Conservation (phyloP, 2,113 vertebrate genomes). For the Fregata magnificens region DNA sequence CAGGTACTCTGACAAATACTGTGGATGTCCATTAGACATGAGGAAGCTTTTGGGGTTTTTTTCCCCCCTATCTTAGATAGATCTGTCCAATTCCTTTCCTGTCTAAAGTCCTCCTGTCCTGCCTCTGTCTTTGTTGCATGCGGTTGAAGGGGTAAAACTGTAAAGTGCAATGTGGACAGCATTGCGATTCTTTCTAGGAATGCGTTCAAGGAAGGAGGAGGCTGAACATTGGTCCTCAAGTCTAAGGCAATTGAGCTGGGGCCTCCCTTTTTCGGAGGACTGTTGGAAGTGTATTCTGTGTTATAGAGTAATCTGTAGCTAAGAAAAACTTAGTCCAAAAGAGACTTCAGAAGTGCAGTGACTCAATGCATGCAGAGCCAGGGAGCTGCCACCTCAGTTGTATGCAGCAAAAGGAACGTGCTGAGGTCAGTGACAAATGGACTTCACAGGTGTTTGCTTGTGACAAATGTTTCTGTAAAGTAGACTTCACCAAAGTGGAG, state of each 20-base stretch:
- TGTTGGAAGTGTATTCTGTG: fast-evolving
- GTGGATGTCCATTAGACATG: not conserved
- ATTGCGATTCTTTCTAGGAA: not conserved
- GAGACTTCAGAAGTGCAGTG: not conserved
- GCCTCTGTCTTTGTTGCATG: not conserved
- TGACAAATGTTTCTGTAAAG: not conserved
- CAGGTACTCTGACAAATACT: not conserved
- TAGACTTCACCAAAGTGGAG: not conserved
- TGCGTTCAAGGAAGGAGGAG: not conserved
- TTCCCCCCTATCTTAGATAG: fast-evolving
- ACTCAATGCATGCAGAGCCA: not conserved
- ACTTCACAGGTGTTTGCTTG: not conserved
- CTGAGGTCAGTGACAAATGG: not conserved
- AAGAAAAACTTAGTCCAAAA: not conserved
- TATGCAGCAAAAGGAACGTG: not conserved
- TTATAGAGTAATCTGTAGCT: not conserved
- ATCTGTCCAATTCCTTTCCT: not conserved
- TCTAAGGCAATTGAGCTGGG: not conserved
- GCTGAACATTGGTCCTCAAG: not conserved
- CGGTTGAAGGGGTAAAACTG: not conserved
- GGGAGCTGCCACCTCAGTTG: not conserved
- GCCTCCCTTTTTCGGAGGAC: not conserved
- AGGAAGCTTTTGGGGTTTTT: not conserved
- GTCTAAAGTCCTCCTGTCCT: not conserved
- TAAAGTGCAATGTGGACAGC: not conserved